Percentiles rank a stretch among this genome's conserved stretches.
phyloP scores from a whole-genome alignment of 2,797 vertebrate genomes.

The Karalla daura region DNA sequence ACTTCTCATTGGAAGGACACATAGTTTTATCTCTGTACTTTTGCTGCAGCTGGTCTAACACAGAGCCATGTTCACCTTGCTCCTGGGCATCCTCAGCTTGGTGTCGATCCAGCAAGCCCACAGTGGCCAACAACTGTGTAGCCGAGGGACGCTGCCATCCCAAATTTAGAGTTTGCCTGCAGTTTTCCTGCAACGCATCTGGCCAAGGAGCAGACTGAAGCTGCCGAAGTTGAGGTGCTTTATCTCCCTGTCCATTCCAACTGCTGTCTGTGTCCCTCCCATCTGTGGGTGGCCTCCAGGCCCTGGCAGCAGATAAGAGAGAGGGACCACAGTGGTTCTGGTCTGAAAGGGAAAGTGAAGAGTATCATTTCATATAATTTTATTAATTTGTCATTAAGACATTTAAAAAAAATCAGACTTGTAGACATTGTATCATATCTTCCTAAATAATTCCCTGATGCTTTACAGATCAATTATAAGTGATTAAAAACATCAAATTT shows the following conservation, averaged over 20 bases:
- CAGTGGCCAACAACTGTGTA: conserved; percentile 47
- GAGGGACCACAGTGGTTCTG: conserved; percentile 53
- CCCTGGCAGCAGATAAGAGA: conserved; percentile 82
- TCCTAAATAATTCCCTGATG: too few relatives aligned
- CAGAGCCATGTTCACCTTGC: conserved; percentile 53
- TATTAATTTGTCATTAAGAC: too few relatives aligned
- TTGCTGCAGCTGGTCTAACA: conserved; percentile 40
- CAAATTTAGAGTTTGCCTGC: conserved; percentile 54
- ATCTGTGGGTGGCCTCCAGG: conserved; percentile 63
- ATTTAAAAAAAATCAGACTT: too few relatives aligned
- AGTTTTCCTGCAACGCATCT: conserved; percentile 49
- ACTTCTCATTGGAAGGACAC: conserved; percentile 31
- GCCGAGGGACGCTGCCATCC: conserved; percentile 62
- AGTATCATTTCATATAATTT: too few relatives aligned
- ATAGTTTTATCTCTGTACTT: conserved; percentile 52
- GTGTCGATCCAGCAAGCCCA: conserved; percentile 53
- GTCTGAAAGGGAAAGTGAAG: conserved; percentile 59
- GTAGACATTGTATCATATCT: too few relatives aligned
- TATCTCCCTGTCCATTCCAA: conserved; percentile 84
- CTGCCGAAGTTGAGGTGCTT: conserved; percentile 67
- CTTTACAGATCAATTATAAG: too few relatives aligned
- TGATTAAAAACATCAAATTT: too few relatives aligned
- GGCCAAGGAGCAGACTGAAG: conserved; percentile 53
- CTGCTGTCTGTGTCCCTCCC: conserved; percentile 74
- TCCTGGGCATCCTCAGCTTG: conserved; percentile 58